A percentile compares a stretch with the other conserved stretches of the same genome.
Conservation (phyloP, 2,888 invertebrate genomes). For the Cryptocephalus primarius region DNA sequence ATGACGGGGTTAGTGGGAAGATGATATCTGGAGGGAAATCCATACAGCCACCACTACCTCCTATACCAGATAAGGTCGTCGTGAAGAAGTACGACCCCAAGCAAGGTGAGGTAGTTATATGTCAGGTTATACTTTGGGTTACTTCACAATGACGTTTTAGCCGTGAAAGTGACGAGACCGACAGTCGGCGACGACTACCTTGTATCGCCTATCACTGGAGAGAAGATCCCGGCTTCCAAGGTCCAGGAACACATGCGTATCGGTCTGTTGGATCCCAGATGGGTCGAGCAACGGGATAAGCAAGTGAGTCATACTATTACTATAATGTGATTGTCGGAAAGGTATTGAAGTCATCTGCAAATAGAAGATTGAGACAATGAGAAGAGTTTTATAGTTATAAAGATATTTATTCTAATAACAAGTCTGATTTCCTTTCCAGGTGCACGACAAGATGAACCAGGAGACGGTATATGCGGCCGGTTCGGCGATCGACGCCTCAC, state of each 20-base stretch:
- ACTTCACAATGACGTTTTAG: conserved; percentile 17
- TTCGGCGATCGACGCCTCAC: conserved; percentile 89
- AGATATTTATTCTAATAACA: no score
- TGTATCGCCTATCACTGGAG: conserved; percentile 97
- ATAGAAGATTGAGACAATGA: no score
- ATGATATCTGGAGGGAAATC: conserved; percentile 29
- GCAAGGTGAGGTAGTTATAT: conserved; percentile 40
- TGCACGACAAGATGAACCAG: conserved; percentile 87
- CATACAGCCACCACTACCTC: conserved; percentile 61
- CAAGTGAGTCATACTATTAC: conserved; percentile 33
- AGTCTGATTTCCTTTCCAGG: conserved; percentile 17
- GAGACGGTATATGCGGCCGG: conserved; percentile 71
- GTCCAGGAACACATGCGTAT: conserved; percentile 98
- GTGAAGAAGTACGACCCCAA: conserved; percentile 98
- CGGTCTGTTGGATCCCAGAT: conserved; percentile 89
- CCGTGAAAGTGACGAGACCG: conserved; percentile 47
- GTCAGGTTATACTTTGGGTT: not conserved
- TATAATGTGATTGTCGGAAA: no score
- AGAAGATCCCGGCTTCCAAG: conserved; percentile 93
- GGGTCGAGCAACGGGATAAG: conserved; percentile 95
- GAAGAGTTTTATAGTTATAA: no score
- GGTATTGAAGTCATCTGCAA: no score
- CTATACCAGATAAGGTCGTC: conserved; percentile 83
- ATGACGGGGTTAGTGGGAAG: conserved; percentile 27
- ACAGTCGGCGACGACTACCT: conserved; percentile 76